Evolutionary conservation across 2,888 invertebrate species (phyloP).

Genomic region (Tuberolachnus salignus): DNA sequence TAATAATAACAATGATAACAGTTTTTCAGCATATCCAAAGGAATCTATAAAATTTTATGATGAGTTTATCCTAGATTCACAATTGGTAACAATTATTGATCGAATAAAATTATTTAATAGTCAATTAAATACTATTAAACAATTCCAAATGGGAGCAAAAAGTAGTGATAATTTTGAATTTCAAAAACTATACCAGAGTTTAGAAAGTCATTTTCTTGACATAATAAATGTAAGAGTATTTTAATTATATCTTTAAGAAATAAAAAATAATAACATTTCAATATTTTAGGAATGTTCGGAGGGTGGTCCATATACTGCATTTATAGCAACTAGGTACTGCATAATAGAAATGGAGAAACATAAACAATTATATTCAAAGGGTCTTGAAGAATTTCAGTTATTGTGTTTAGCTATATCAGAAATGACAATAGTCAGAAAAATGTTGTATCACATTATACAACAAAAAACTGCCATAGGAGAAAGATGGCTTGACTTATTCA

Average conservation of each 20-base stretch:
- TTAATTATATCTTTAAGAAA: background rate
- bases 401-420: background rate
- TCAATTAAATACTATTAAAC: too few relatives aligned
- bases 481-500: slow-evolving; percentile 48
- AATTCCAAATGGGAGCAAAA: too few relatives aligned
- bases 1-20: slow-evolving; percentile 59
- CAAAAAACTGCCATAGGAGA: background rate
- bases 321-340: slow-evolving; percentile 7
- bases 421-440: slow-evolving; percentile 41
- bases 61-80: slow-evolving; percentile 46
- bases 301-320: slow-evolving; percentile 17
- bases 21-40: slow-evolving; percentile 65
- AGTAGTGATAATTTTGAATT: background rate
- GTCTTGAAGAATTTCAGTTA: background rate
- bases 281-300: background rate
- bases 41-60: slow-evolving; percentile 62
- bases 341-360: slow-evolving; percentile 4
- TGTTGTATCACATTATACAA: slow-evolving; percentile 14
- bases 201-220: background rate
- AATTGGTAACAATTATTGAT: background rate
- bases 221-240: background rate
- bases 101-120: background rate
- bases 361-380: background rate
- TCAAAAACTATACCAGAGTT: background rate
- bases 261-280: background rate